These are phyloP conservation scores for Prochilodus magdalenae DNA, from an alignment of 2,113 vertebrate genomes.

Conservation along the genomic window DNA sequence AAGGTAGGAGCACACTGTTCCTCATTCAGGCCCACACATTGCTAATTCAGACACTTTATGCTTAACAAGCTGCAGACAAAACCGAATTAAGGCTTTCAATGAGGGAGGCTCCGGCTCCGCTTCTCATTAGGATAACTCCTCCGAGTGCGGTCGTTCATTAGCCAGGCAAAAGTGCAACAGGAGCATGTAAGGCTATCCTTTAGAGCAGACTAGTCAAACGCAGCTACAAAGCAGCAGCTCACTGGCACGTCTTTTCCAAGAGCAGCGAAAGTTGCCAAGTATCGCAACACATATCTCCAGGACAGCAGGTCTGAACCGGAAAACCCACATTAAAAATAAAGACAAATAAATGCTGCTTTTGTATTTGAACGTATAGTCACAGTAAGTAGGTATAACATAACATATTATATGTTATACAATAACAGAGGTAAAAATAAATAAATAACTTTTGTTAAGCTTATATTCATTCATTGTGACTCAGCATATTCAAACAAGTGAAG, in stretches of 20 bases:
- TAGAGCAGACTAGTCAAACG: neutral
- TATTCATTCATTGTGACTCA: too few species aligned
- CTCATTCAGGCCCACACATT: slow-evolving; percentile 23
- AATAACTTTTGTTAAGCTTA: too few species aligned
- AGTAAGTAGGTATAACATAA: too few species aligned
- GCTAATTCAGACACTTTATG: slow-evolving; percentile 42
- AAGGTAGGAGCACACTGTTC: slow-evolving; percentile 20
- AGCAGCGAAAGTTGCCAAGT: slow-evolving; percentile 18
- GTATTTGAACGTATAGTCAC: too few species aligned
- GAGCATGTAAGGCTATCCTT: slow-evolving; percentile 32
- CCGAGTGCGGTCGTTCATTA: slow-evolving; percentile 23
- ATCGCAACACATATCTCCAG: neutral
- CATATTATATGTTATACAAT: too few species aligned
- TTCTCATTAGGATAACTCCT: slow-evolving; percentile 28
- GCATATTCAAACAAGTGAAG: too few species aligned
- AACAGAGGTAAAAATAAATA: too few species aligned
- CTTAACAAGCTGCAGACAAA: slow-evolving; percentile 31
- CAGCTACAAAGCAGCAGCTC: neutral
- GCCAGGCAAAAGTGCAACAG: slow-evolving; percentile 16
- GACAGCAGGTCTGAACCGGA: neutral
- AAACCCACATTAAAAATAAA: neutral
- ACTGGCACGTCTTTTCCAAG: neutral
- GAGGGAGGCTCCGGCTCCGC: neutral
- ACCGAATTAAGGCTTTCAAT: slow-evolving; percentile 24
- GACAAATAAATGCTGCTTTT: too few species aligned